A percentile compares a stretch with the other conserved stretches of the same genome.
phyloP scores from a whole-genome alignment of 2,113 vertebrate species.

The Meriones unguiculatus region DNA sequence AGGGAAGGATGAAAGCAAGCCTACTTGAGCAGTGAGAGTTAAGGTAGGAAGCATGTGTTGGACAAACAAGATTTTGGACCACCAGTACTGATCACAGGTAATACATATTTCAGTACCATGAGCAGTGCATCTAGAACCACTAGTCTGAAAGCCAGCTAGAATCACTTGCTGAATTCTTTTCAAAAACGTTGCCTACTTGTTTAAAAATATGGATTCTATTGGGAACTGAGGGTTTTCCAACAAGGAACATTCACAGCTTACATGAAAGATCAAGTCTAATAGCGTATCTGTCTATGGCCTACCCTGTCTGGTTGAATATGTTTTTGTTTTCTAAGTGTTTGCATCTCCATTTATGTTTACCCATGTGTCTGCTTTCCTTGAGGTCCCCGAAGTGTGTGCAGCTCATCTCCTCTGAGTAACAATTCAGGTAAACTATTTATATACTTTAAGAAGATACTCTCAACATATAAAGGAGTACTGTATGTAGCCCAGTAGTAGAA shows the following conservation, averaged over 20 bases:
- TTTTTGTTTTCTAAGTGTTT: background rate
- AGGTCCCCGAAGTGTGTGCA: background rate
- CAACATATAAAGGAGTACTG: background rate
- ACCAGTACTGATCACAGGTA: rapidly evolving
- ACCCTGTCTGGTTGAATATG: background rate
- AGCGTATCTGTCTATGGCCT: background rate
- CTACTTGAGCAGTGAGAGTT: background rate
- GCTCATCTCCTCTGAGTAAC: background rate
- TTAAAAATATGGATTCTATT: background rate
- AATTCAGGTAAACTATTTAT: background rate
- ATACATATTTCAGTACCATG: background rate
- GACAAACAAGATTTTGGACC: background rate
- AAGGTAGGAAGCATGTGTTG: background rate
- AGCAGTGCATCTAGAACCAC: rapidly evolving
- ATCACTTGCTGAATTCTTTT: background rate
- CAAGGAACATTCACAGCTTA: background rate
- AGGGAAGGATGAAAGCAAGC: background rate
- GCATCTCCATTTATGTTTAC: background rate
- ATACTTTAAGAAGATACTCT: background rate
- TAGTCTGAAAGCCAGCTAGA: too few species aligned
- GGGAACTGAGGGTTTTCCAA: background rate
- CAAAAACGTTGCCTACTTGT: background rate
- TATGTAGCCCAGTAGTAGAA: background rate
- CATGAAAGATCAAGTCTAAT: background rate
- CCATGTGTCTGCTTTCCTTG: background rate